Conservation (phyloP, 2,797 vertebrate species). For the Rachycentron canadum region DNA sequence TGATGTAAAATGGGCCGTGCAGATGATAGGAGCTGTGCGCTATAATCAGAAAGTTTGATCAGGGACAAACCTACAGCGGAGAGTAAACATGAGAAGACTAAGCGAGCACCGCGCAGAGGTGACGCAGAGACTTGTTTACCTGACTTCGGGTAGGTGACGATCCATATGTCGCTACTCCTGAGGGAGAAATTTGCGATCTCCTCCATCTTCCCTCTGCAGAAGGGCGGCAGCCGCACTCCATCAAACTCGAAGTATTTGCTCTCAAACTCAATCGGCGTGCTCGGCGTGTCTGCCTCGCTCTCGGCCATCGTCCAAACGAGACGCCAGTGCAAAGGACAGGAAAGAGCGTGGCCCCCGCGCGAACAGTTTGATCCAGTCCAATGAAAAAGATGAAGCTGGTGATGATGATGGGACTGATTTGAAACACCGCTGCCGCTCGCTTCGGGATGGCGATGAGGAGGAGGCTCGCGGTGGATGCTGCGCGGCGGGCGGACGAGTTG, state of each 20-base stretch:
- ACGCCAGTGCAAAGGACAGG: constrained; percentile 40
- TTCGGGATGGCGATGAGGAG: constrained; percentile 22
- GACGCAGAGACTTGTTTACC: constrained; percentile 80
- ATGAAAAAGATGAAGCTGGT: neutral
- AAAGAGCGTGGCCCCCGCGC: constrained; percentile 18
- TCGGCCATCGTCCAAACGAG: constrained; percentile 90
- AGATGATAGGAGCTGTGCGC: rapidly evolving
- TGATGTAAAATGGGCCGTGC: neutral
- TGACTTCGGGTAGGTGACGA: constrained; percentile 98
- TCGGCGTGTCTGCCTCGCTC: constrained; percentile 96
- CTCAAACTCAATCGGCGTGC: constrained; percentile 97
- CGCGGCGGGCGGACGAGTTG: constrained; percentile 56
- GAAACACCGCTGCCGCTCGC: constrained; percentile 22
- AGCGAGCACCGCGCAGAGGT: neutral
- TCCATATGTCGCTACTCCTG: constrained; percentile 96
- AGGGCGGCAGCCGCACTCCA: constrained; percentile 96
- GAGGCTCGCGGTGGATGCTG: constrained; percentile 57
- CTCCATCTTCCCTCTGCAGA: constrained; percentile 99
- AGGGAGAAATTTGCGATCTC: constrained; percentile 96
- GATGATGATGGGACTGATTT: neutral
- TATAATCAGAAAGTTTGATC: constrained; percentile 34
- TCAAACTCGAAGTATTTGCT: constrained; percentile 99
- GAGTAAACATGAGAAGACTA: neutral
- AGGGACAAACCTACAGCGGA: constrained; percentile 23
- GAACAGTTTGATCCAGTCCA: neutral